Base-by-base conservation (phyloP, 2,797 vertebrate species). In the Telmatherina bonti region DNA sequence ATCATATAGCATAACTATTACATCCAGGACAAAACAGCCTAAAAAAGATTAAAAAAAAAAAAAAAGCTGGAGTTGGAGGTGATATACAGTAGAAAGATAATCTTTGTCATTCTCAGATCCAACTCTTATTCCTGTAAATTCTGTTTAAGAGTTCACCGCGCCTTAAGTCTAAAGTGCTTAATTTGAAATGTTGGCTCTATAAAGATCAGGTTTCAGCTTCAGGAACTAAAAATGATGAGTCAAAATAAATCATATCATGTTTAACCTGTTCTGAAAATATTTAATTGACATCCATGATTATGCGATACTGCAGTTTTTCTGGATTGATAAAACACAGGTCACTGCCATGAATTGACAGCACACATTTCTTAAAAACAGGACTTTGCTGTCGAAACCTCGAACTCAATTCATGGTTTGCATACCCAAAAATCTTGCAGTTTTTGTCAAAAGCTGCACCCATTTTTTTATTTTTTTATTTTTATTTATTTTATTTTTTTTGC, bases 51-150 rank as follows among this genome's bases (percentile, higher is more conserved):
- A 24, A 8, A 26, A 77, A 82, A 76, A 56, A 31, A 73, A 41
- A 47, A 49, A 61, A 26, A 12, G 58, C n/a, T n/a, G 75, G 63
- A 59, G 70, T 87, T 90, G 86, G 74, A 79, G 69, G 77, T 86
- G 84, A 88, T 89, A 87, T 83, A n/a, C n/a, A n/a, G n/a, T n/a
- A 49, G 84, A 86, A 87, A 77, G 80, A 84, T 24, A 33, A 80
- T 79, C 22, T 68, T 72, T 78, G 76, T 89, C 88, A 86, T 84
- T 78, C 90, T 78, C 88, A 91, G 82, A 79, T 74, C 31, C 63
- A n/a, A 47, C 2, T 47, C 20, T 47, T n/a, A 47, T 22, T 47
- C 41, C 20, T 47, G 20, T n/a, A 20, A 47, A 20, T 47, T 47
- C 7, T 47, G 20, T 20, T 9, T 47, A 8, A 47, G 20, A n/a